These are phyloP conservation scores for Sceliomorpha sp. DNA, from an alignment of 2,888 invertebrate genomes.

Conservation along the genomic window DNA sequence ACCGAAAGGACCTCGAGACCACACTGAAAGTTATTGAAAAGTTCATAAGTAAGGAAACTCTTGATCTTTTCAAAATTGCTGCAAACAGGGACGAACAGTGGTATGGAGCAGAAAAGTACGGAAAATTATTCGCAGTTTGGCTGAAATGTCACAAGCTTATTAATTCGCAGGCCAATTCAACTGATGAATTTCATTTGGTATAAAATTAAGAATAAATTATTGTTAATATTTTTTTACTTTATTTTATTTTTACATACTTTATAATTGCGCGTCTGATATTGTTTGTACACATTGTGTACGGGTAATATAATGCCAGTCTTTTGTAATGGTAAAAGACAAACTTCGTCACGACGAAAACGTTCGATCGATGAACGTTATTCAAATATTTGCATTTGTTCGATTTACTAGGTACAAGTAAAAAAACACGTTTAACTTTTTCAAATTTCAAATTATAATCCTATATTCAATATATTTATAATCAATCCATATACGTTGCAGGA, in stretches of 20 bases:
- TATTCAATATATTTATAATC: neutral
- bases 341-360: too few species aligned
- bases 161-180: constrained; percentile 6
- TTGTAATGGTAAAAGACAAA: too few species aligned
- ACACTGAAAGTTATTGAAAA: constrained; percentile 13
- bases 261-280: too few species aligned
- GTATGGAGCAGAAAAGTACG: constrained; percentile 15
- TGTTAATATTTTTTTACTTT: too few species aligned
- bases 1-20: neutral
- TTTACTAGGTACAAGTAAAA: neutral
- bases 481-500: constrained; percentile 57
- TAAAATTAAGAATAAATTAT: too few species aligned
- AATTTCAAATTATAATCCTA: too few species aligned
- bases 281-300: constrained; percentile 3
- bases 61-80: constrained; percentile 14
- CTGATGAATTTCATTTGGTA: constrained; percentile 4
- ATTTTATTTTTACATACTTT: too few species aligned
- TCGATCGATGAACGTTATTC: too few species aligned
- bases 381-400: neutral
- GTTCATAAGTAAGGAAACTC: constrained; percentile 8
- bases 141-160: constrained; percentile 3
- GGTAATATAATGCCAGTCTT: constrained; percentile 27
- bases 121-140: constrained; percentile 12
- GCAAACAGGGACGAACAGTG: constrained; percentile 11
- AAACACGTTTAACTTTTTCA: neutral